Conservation (phyloP, 92 coral and sea anemone genomes). For the Palythoa grandiflora region DNA sequence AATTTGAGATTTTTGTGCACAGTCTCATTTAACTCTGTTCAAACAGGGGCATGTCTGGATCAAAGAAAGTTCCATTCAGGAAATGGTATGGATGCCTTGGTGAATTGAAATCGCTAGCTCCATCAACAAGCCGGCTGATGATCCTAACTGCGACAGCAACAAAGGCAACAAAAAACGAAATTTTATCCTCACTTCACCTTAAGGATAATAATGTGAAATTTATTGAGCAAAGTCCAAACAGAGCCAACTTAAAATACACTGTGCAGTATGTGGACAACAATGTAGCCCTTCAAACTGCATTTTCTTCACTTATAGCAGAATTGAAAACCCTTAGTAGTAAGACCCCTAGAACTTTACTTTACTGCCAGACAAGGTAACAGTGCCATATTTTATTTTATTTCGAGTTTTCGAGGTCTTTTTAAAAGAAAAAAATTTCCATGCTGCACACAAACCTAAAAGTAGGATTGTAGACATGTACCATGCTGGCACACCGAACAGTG, state of each 20-base stretch:
- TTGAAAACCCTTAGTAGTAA: constrained; percentile 52
- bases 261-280: constrained; percentile 71
- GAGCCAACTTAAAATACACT: constrained; percentile 58
- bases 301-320: constrained; percentile 67
- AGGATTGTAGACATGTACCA: constrained; percentile 80
- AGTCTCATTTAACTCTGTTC: not conserved
- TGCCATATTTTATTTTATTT: constrained; percentile 68
- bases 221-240: constrained; percentile 73
- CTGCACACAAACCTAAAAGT: constrained; percentile 30
- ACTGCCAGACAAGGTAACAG: constrained; percentile 82
- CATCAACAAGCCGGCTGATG: constrained; percentile 18
- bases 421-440: constrained; percentile 42
- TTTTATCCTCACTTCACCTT: constrained; percentile 59
- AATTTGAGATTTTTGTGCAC: not conserved
- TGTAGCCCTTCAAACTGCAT: constrained; percentile 57
- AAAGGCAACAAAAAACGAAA: constrained; percentile 61
- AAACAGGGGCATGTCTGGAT: constrained; percentile 27
- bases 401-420: constrained; percentile 72
- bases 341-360: constrained; percentile 70
- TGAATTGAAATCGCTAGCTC: constrained; percentile 11
- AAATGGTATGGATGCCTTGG: constrained; percentile 39
- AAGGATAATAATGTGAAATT: constrained; percentile 18
- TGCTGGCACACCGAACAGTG: constrained; percentile 71
- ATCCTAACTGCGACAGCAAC: constrained; percentile 42
- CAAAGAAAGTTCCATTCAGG: constrained; percentile 35